Percentiles rank a stretch among this genome's conserved stretches.
These are phyloP conservation scores for Ormyrus pomaceus DNA, from an alignment of 2,888 invertebrate genomes.

Conservation along the genomic window DNA sequence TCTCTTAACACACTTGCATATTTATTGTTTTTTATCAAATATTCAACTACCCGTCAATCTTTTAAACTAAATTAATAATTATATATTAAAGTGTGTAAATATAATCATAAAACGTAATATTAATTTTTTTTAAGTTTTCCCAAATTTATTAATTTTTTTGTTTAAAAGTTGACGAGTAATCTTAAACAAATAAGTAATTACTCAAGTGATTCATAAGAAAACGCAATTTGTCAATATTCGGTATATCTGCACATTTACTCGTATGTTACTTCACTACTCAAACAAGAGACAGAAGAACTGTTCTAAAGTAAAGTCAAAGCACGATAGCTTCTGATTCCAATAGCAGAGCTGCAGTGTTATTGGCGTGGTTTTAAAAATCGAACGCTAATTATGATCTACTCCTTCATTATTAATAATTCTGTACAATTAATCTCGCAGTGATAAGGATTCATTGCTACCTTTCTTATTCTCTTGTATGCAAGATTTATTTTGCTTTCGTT, in stretches of 20 bases:
- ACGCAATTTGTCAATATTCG: background rate
- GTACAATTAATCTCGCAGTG: slow-evolving; percentile 45
- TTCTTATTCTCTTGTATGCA: slow-evolving; percentile 19
- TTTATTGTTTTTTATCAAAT: background rate
- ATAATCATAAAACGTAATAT: background rate
- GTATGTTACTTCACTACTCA: background rate
- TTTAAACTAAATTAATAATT: background rate
- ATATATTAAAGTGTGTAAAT: background rate
- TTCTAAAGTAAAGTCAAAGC: slow-evolving; percentile 52
- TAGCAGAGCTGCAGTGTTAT: slow-evolving; percentile 47
- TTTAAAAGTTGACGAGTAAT: background rate
- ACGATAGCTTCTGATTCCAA: slow-evolving; percentile 49
- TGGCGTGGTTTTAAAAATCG: slow-evolving; percentile 46
- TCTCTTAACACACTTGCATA: background rate
- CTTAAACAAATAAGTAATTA: slow-evolving; percentile 3
- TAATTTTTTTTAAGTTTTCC: background rate
- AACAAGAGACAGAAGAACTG: slow-evolving; percentile 9
- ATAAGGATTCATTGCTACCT: slow-evolving; percentile 21
- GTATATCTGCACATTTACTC: background rate
- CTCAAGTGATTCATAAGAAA: background rate
- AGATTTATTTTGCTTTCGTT: slow-evolving; percentile 1
- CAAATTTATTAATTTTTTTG: too few species aligned
- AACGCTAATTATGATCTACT: slow-evolving; percentile 31
- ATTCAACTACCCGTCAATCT: background rate
- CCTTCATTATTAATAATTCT: slow-evolving; percentile 30